phyloP scores from a whole-genome alignment of 2,888 invertebrate genomes.

The Thera britannica region DNA sequence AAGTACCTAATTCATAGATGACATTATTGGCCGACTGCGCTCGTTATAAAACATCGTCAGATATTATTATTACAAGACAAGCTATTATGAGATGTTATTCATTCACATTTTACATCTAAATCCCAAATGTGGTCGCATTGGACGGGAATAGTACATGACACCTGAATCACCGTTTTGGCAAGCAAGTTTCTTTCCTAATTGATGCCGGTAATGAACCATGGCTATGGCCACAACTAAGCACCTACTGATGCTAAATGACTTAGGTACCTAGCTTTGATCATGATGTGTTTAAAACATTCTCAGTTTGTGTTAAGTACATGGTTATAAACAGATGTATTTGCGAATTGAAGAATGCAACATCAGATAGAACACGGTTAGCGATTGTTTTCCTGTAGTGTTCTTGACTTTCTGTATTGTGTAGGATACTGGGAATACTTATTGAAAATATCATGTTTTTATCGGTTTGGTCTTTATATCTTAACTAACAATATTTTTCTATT shows the following conservation, averaged over 20 bases:
- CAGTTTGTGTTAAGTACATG: background rate
- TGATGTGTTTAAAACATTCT: background rate
- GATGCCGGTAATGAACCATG: conserved; percentile 61
- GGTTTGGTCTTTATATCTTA: no score
- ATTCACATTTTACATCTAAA: conserved; percentile 39
- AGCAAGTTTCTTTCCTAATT: conserved; percentile 57
- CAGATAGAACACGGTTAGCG: no score
- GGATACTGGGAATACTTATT: no score
- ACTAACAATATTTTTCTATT: no score
- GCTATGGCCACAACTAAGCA: conserved; percentile 33
- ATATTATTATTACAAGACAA: conserved; percentile 31
- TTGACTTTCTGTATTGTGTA: no score
- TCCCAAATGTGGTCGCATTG: conserved; percentile 63
- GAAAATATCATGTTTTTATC: no score
- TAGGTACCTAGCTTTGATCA: background rate
- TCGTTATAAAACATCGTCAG: conserved; percentile 28
- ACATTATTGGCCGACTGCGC: conserved; percentile 20
- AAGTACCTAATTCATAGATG: background rate
- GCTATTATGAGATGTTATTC: conserved; percentile 38
- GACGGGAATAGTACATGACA: conserved; percentile 59
- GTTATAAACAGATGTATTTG: background rate
- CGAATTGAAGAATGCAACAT: no score
- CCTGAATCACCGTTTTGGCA: conserved; percentile 77
- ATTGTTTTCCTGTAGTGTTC: no score
- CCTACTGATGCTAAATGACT: background rate